Evolutionary conservation across 2,797 vertebrate genomes (phyloP), one percentile per base, ranked within the genome.

Genomic region (Phalloptychus januarius): DNA sequence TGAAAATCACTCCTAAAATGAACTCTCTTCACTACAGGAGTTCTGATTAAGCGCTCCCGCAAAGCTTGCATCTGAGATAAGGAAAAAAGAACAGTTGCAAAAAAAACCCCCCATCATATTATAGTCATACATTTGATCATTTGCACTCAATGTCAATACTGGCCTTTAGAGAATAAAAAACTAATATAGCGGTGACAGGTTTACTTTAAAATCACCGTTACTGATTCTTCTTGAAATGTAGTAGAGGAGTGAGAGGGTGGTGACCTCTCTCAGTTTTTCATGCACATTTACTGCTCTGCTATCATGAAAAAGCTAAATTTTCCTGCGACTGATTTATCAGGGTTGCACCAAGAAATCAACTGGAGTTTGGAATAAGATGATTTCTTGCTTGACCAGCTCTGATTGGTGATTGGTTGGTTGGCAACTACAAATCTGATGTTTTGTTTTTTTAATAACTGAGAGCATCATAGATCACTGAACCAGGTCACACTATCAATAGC

Each of bases 1-100:
- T 91, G 87, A 93, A 89, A 92, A 93, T 88, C 83, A 79, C 76
- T 82, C 89, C 74, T 88, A 93, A 88, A 93, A 93, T 79, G 89
- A 90, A 87, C 88, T 83, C 79, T 83, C 70, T 71, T 91, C 92
- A 90, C 92, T 77, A 85, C 92, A 88, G 91, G 93, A 94, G 92
- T 86, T 90, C 90, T 89, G 91, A 95, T 93, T 94, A 94, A 93
- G 91, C 87, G 88, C 85, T 84, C 85, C 89, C 91, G 93, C 93
- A 93, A 94, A 93, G 88, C 87, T 79, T 83, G 89, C 75, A 83
- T 86, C 83, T 87, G 85, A 91, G 83, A 87, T 80, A 92, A 79
- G 72, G 79, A 40, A 74, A n/a, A 33, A 11, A 33, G 80, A 85
- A 88, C 85, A 91, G 79, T 86, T 78, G n/a, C 5, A 28, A 56